Base-by-base conservation (phyloP, 1,140 invertebrate genomes). In the Drosophila sp. region DNA sequence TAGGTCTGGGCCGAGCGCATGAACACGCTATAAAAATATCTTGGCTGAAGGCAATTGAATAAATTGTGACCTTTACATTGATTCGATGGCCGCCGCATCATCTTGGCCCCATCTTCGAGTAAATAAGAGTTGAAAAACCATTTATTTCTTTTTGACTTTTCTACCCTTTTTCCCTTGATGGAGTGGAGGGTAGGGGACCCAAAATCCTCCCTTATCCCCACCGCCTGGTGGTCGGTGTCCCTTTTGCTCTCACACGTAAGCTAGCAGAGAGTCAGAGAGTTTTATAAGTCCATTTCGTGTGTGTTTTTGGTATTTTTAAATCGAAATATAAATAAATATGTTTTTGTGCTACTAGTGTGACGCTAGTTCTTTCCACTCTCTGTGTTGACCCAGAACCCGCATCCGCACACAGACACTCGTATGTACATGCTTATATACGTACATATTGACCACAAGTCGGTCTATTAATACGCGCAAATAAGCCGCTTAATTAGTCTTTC, bases 31-130 rank as follows among this genome's bases (percentile, higher is more conserved):
- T 87, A 86, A 86, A 87, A 86, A 86, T 87, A 87, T 89, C 80
- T 76, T 84, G 70, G 76, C 79, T 73, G 72, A 71, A 79, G 84
- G 77, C 84, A 89, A 89, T 89, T 89, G 84, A 90, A 89, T 89
- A 89, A 89, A 89, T 89, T 89, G 85, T 89, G 84, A 89, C 84
- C 84, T 89, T 89, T 89, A 89, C 84, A 89, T 89, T 89, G 84
- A 89, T 87, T 87, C 80, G 73, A 60, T 40, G 69, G 73, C 62
- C 70, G 74, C 62, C 23, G 47, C 58, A 25, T 6, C 38, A 55
- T 33, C 25, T 55, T 25, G 32, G 35, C 1, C 44, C 30, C 38
- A 63, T 77, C 72, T 76, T 61, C 56, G 71, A 87, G 83, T 86
- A 86, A 86, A 86, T 86, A 89, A 83, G 74, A 89, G 72, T 75